Evolutionary conservation across 2,888 invertebrate genomes (phyloP), one percentile per base, ranked within the genome.

Genomic region (Torymus tubicola): DNA sequence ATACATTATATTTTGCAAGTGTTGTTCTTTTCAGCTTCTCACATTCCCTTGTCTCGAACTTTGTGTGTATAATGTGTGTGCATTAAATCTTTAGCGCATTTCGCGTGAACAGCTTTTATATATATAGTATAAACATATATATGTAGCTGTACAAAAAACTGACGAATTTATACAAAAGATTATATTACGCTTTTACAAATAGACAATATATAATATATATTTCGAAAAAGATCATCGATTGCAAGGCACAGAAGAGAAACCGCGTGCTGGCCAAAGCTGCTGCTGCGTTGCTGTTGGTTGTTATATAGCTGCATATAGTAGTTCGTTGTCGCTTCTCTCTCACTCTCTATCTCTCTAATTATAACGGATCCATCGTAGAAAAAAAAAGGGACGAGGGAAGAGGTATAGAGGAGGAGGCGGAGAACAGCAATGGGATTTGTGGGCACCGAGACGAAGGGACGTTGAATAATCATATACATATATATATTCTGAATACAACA

Each of bases 391-490:
- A 31, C 31, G 31, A 31, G 31, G 31, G 31, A 31, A 4, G 31
- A 31, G 21, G 21, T 21, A 21, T 21, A 21, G 21, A 21, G 3
- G 31, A 31, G 31, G 3, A 31, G 5, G 31, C 3, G 31, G 31
- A 31, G 31, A 31, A 60, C 13, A 70, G 42, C 12, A 42, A 61
- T 11, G 14, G 52, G 64, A 31, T 53, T 53, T 57, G 31, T 31
- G 31, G 24, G 75, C 52, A 76, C 69, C 76, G 78, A 81, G 78
- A 81, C 78, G 69, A 79, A 81, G 79, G 78, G 76, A 81, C 52
- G 53, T 67, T 42, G 24, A 74, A 75, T 69, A 21, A 21, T 21
- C 21, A 21, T 21, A 21, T 21, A 21, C 21, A 21, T 81, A 57
- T 50, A 76, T 75, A 50, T 69, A n/a, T n/a, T n/a, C n/a, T 42